Evolutionary conservation across 2,888 invertebrate genomes (phyloP).

Genomic region (Drosophila pseudotalamancana): DNA sequence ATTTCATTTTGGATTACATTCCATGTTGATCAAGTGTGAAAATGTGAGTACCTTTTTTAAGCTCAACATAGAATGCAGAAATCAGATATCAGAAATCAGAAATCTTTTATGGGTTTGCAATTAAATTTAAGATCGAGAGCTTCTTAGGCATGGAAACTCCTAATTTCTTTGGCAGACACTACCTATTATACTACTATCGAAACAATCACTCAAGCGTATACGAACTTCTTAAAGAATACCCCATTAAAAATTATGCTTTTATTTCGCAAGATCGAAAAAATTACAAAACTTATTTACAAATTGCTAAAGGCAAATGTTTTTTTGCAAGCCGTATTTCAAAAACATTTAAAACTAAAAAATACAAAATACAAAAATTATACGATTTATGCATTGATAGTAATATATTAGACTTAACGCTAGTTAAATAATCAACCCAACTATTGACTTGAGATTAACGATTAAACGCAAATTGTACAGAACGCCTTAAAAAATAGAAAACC

Average conservation of each 20-base stretch:
- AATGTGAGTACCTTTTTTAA: constrained; percentile 51
- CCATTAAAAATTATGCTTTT: constrained; percentile 55
- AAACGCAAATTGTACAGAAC: constrained; percentile 80
- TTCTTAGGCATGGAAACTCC: constrained; percentile 48
- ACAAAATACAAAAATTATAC: constrained; percentile 67
- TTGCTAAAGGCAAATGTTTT: constrained; percentile 53
- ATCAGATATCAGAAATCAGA: background rate
- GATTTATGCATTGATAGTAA: constrained; percentile 74
- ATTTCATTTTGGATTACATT: constrained; percentile 36
- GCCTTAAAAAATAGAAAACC: constrained; percentile 65
- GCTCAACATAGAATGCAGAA: constrained; percentile 26
- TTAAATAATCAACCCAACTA: constrained; percentile 72
- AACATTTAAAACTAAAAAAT: constrained; percentile 34
- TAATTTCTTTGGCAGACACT: constrained; percentile 46
- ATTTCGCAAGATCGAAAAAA: constrained; percentile 59
- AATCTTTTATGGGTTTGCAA: constrained; percentile 32
- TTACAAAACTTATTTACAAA: constrained; percentile 69
- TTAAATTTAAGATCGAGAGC: constrained; percentile 45
- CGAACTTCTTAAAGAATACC: constrained; percentile 78
- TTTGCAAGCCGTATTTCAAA: constrained; percentile 41
- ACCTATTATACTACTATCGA: constrained; percentile 62
- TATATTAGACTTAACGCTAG: constrained; percentile 74
- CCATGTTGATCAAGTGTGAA: constrained; percentile 12
- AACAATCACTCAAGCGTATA: constrained; percentile 82
- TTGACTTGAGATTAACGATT: constrained; percentile 71